These are phyloP conservation scores for Sebastes melanostomus DNA, from an alignment of 2,797 vertebrate genomes.

Conservation along the genomic window DNA sequence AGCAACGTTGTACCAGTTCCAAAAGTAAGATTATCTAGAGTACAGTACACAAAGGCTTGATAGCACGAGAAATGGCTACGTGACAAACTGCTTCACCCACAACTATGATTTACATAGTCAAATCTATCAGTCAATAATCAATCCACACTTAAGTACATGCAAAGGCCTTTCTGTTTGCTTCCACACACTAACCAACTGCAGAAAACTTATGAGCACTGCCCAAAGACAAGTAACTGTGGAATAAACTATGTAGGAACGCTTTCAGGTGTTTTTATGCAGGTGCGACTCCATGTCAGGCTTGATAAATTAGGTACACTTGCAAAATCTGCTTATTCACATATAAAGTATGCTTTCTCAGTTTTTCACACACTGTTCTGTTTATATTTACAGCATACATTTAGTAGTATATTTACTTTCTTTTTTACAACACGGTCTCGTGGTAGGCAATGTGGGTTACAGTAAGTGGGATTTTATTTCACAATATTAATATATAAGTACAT, in stretches of 20 bases:
- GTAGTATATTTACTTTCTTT: neutral
- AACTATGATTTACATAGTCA: slow-evolving; percentile 8
- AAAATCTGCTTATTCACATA: slow-evolving; percentile 30
- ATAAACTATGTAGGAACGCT: neutral
- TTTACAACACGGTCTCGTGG: neutral
- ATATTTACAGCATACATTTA: neutral
- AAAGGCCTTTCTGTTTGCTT: slow-evolving; percentile 10
- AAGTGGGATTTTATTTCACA: neutral
- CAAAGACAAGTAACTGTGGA: neutral
- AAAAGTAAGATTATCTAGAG: neutral
- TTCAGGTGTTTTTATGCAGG: slow-evolving; percentile 25
- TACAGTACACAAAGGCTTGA: neutral
- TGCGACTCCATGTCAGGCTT: neutral
- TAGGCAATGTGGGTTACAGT: neutral
- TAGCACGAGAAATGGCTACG: neutral
- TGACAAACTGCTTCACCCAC: neutral
- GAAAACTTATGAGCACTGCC: neutral
- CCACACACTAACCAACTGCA: neutral
- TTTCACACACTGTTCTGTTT: slow-evolving; percentile 9
- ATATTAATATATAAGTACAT: neutral
- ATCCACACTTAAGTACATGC: neutral
- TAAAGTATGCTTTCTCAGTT: neutral
- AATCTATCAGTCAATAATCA: slow-evolving; percentile 4
- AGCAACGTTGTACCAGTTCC: neutral
- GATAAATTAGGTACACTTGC: slow-evolving; percentile 7